A percentile compares a stretch with the other conserved stretches of the same genome.
phyloP scores from a whole-genome alignment of 1,140 invertebrate genomes.

The Oreohelix idahoensis region DNA sequence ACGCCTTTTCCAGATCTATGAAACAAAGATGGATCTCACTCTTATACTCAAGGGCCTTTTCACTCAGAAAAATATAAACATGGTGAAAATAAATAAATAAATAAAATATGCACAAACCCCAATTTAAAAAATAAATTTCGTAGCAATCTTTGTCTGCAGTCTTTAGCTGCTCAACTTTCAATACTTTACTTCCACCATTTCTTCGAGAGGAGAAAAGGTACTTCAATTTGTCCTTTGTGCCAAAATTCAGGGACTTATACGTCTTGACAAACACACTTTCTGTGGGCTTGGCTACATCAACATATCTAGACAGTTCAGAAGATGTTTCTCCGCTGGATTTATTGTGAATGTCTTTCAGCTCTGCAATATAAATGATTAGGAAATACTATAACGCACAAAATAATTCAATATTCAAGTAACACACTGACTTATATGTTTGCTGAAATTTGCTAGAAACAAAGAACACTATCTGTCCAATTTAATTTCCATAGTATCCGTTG shows the following conservation, averaged over 20 bases:
- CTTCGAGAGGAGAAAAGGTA: neutral
- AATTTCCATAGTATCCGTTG: no score
- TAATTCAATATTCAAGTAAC: no score
- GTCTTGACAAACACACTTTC: neutral
- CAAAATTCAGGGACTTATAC: neutral
- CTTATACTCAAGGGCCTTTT: no score
- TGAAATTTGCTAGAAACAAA: no score
- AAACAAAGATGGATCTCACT: no score
- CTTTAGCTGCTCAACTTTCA: neutral
- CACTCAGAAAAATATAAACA: no score
- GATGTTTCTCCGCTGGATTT: neutral
- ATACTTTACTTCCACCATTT: neutral
- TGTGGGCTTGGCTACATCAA: neutral
- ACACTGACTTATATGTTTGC: no score
- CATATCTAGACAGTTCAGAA: neutral
- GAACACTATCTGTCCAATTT: no score
- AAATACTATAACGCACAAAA: no score
- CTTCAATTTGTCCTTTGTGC: neutral
- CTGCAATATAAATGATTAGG: no score
- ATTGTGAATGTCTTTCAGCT: neutral
- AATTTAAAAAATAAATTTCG: neutral
- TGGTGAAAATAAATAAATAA: neutral
- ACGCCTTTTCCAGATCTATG: no score
- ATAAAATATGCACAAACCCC: neutral
- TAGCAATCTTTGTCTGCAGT: neutral